A percentile compares a stretch with the other conserved stretches of the same genome.
Conservation (phyloP, 2,797 vertebrate genomes). For the Sebastes variabilis region DNA sequence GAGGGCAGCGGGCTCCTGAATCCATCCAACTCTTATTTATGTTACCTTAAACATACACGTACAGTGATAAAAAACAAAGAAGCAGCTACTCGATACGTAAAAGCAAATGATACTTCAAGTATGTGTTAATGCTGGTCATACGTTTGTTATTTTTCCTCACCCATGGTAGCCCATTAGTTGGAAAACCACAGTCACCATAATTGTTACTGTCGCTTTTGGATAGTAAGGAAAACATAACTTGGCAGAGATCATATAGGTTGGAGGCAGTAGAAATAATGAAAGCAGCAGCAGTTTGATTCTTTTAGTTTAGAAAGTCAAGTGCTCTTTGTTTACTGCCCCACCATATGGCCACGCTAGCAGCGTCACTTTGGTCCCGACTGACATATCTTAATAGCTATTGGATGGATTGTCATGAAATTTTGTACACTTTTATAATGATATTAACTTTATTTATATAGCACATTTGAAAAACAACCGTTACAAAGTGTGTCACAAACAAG, state of each 20-base stretch:
- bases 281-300: not conserved
- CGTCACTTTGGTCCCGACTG: not conserved
- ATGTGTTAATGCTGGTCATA: not conserved
- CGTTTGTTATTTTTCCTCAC: not conserved
- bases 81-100: not conserved
- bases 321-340: not conserved
- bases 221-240: not conserved
- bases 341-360: not conserved
- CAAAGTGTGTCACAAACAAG: not conserved
- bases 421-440: not conserved
- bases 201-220: not conserved
- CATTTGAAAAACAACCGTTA: not conserved
- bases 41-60: not conserved
- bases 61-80: not conserved
- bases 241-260: not conserved
- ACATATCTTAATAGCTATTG: not conserved
- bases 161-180: not conserved
- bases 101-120: not conserved
- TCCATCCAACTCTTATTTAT: not conserved
- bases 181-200: not conserved
- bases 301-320: not conserved
- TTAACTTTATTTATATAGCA: too few relatives aligned
- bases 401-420: not conserved
- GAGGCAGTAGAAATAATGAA: not conserved
- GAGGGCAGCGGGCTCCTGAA: not conserved